Percentiles rank a stretch among this genome's conserved stretches.
Evolutionary conservation across 2,113 vertebrate species (phyloP).

Genomic region (Pantherophis guttatus): DNA sequence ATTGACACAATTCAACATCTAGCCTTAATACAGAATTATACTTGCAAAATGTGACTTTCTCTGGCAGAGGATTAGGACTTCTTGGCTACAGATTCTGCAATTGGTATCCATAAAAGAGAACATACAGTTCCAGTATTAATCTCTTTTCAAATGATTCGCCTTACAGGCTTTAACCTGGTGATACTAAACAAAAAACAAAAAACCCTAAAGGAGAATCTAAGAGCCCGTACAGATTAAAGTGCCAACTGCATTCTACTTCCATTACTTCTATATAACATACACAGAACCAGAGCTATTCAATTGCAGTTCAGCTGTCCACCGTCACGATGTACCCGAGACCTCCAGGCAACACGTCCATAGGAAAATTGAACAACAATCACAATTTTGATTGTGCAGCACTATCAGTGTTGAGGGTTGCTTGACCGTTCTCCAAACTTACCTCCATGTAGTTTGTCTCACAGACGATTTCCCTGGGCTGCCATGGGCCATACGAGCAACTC

Average conservation of each 20-base stretch:
- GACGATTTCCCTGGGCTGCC: constrained; percentile 47
- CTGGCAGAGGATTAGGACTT: neutral
- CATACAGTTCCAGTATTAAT: neutral
- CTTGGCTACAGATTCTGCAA: neutral
- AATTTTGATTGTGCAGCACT: neutral
- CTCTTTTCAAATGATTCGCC: neutral
- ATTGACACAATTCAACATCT: neutral
- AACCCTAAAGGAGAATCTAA: neutral
- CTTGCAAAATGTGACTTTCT: neutral
- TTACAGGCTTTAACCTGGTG: neutral
- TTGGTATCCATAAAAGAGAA: neutral
- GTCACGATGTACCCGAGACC: neutral
- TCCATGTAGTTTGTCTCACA: constrained; percentile 66
- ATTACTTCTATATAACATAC: neutral
- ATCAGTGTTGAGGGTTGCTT: neutral
- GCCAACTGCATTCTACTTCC: neutral
- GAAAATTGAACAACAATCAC: neutral
- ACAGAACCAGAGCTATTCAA: neutral
- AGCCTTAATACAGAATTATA: neutral
- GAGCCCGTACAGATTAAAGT: neutral
- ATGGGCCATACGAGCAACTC: constrained; percentile 24
- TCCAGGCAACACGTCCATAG: neutral
- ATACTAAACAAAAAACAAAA: neutral
- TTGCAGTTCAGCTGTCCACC: neutral
- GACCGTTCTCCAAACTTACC: constrained; percentile 30